Evolutionary conservation across 2,888 invertebrate species (phyloP), one percentile per base, ranked within the genome.

Genomic region (Serrognathus titanus): DNA sequence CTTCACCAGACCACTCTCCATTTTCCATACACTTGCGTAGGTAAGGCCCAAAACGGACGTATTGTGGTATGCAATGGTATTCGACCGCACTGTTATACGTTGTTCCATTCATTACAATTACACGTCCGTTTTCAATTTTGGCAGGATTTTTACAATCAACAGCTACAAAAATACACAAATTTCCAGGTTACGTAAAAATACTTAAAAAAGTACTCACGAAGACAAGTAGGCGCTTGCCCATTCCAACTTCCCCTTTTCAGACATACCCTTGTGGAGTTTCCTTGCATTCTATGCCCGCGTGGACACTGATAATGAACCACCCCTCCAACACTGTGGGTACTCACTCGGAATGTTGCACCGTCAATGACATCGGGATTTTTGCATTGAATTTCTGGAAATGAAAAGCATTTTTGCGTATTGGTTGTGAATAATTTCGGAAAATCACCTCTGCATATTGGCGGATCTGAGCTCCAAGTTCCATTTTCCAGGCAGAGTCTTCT

Each of bases 21-120:
- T 88, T 90, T 54, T 92, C 92, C 76, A 87, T 80, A 71, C 94
- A 95, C 71, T 91, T 91, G 57, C 94, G 81, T 13, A 92, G 77
- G 73, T 91, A 90, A 0, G 90, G 89, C 0, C 94, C 94, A 0
- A 88, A 85, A 8, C 92, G 82, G 71, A 89, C 89, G 78, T 83
- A 93, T 67, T 89, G 90, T 2, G 93, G 94, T 55, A 94, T 77
- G 72, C 95, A 95, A 71, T 94, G 93, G 75, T 94, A 94, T 73
- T 94, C 94, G 1, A 92, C 88, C 0, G 90, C 88, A 52, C 92
- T 91, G 35, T 90, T 90, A 73, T 89, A 95, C 0, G 92, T 92
- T 0, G 92, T 88, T 48, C 89, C 88, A 71, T 95, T 94, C 56
- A 92, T 86, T 37, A 92, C 85, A 66, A 94, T 92, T 12, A 93